Base-by-base conservation (phyloP, 2,113 vertebrate species). In the Sciurus niger region DNA sequence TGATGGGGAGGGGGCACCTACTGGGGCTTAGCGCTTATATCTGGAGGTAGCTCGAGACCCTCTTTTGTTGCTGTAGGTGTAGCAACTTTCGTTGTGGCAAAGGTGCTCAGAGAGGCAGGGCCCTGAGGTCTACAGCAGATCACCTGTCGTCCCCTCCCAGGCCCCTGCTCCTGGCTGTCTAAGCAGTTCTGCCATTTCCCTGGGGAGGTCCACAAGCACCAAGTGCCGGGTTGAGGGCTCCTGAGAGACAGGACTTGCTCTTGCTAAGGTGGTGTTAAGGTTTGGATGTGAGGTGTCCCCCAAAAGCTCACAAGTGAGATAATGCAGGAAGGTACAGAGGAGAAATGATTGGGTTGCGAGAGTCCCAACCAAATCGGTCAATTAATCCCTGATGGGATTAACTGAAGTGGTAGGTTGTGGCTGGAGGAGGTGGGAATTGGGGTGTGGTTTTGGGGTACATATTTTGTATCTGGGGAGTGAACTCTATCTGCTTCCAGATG, bases 1-100 rank as follows among this genome's bases (percentile, higher is more conserved):
- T 17, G 3, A 4, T 5, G 55, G 18, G 20, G 20, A 11, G 6
- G 46, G 4, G 28, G 16, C 7, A 16, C 53, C 12, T 34, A 2
- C 1, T 5, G 63, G 83, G 24, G 72, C 11, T 89, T 8, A 22
- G 72, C 16, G n/a, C 43, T 14, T 65, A 34, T 7, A 24, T 16
- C 34, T 16, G 6, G 30, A 13, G 55, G 25, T 4, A 7, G 40
- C 67, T 6, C 10, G 2, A 74, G 2, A 4, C n/a, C 58, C 37
- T 11, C 24, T n/a, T 32, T 34, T 8, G 30, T 76, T 68, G 32
- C 90, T 22, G 13, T 24, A 70, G 68, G 43, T 60, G 65, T 43
- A 55, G 34, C 30, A 46, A 37, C 70, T 84, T 73, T 34, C 60
- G 76, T 2, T 53, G 8, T 16, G 84, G 63, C 30, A 25, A 14